Evolutionary conservation across 2,113 vertebrate genomes (phyloP).

Genomic region (Dasyornis broadbenti): DNA sequence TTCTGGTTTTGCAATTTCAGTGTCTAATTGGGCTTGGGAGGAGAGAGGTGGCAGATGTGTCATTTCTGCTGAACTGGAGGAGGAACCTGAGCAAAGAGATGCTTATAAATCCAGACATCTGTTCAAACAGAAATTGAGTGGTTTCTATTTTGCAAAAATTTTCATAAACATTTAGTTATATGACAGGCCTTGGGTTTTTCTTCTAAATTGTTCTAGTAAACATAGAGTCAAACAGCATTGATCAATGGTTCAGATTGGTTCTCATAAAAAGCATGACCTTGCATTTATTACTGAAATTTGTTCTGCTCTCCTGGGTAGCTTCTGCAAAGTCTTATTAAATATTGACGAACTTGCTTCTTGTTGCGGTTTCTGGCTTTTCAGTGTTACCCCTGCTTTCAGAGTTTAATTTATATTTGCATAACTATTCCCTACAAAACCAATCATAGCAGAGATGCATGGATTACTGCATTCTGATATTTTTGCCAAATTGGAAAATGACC

Average conservation of each 20-base stretch:
- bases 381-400: background rate
- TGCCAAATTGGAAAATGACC: background rate
- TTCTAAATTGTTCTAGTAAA: background rate
- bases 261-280: background rate
- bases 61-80: background rate
- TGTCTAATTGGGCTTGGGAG: background rate
- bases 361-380: background rate
- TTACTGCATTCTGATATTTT: background rate
- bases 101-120: background rate
- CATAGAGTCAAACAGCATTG: background rate
- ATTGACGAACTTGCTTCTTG: background rate
- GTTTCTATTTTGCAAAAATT: background rate
- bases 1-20: background rate
- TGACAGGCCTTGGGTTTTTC: background rate
- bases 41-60: background rate
- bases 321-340: background rate
- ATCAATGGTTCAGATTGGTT: background rate
- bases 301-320: background rate
- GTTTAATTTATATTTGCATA: background rate
- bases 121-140: slow-evolving; percentile 23
- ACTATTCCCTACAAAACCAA: background rate
- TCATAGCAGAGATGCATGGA: background rate
- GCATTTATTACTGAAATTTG: slow-evolving; percentile 3
- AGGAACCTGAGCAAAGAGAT: slow-evolving; percentile 18
- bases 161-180: background rate